Evolutionary conservation across 30 jellyfish, hydroid and myxozoan genomes (phyloP), one percentile per base, ranked within the genome.

Genomic region (Aurelia aurita complex sp. Pacific): DNA sequence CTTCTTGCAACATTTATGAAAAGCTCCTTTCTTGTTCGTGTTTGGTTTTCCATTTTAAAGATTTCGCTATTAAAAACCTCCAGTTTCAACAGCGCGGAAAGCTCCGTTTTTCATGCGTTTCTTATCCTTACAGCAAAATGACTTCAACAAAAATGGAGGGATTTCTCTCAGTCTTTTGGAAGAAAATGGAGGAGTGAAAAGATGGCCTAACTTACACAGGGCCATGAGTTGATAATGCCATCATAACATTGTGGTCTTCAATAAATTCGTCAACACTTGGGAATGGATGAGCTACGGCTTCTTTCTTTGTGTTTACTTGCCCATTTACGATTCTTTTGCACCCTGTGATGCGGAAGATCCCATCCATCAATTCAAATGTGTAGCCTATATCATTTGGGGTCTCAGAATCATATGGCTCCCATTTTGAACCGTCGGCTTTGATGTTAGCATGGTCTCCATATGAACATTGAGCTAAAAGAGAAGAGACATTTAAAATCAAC

Each of bases 161-260:
- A 7, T 46, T 46, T 46, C 57, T 46, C 12, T 46, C 15, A 6
- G 57, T 2, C 52, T 40, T 40, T 40, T 40, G 52, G 10, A 40
- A 9, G 6, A 9, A 40, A 40, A 40, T 9, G 6, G 52, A 40
- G 52, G 10, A 61, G 5, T 61, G 69, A 61, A 70, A 42, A 11
- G 5, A n/a, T 9, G 63, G 69, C 17, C 2, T 7, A 35, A 80
- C 98, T 71, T 82, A 94, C 99, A 94, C 97, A 33, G 99, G 99
- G 18, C 99, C 99, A 80, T 94, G 99, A 4, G 94, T 85, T 79
- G 99, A 80, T 67, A 94, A 76, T 38, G 97, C 97, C 67, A 94
- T 85, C 72, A 94, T 77, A 66, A 89, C 94, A 69, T 89, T 94
- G 60, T 94, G 99, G 64, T 94, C 99, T 72, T 94, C 99, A 89